Conservation (phyloP, 2,797 vertebrate species). For the Catostomus latipinnis region DNA sequence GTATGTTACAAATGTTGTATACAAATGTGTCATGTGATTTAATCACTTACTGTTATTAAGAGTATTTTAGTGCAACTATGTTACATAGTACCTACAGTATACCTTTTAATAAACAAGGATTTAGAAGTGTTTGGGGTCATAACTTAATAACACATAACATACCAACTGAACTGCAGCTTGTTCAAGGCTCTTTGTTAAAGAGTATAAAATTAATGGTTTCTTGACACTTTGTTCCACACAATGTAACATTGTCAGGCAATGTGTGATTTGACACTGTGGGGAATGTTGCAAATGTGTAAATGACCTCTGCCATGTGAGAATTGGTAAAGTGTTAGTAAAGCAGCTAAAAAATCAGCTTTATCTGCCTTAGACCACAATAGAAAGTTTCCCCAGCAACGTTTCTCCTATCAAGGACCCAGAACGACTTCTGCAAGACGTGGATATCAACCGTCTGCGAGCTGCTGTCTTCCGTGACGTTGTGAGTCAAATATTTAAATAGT, state of each 20-base stretch:
- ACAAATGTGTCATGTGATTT: no score
- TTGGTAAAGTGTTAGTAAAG: conserved; percentile 31
- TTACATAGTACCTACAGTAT: no score
- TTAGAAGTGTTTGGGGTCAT: no score
- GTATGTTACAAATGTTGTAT: no score
- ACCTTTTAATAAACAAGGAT: no score
- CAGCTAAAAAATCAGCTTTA: conserved; percentile 24
- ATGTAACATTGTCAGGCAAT: neutral
- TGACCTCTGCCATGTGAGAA: neutral
- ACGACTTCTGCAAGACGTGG: conserved; percentile 86
- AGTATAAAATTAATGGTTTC: neutral
- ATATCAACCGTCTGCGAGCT: conserved; percentile 86
- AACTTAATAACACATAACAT: no score
- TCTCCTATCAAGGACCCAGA: conserved; percentile 90
- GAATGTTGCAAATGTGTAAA: conserved; percentile 11
- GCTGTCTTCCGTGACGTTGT: conserved; percentile 89
- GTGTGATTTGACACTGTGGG: conserved; percentile 1
- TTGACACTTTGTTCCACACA: neutral
- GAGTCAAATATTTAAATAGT: conserved; percentile 56
- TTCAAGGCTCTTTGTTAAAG: neutral
- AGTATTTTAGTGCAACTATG: no score
- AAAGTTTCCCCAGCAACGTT: conserved; percentile 86
- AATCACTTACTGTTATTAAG: no score
- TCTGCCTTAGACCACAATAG: conserved; percentile 82
- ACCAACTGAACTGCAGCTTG: no score